These are phyloP conservation scores for Girardinichthys multiradiatus DNA, from an alignment of 2,113 vertebrate genomes.

Conservation along the genomic window DNA sequence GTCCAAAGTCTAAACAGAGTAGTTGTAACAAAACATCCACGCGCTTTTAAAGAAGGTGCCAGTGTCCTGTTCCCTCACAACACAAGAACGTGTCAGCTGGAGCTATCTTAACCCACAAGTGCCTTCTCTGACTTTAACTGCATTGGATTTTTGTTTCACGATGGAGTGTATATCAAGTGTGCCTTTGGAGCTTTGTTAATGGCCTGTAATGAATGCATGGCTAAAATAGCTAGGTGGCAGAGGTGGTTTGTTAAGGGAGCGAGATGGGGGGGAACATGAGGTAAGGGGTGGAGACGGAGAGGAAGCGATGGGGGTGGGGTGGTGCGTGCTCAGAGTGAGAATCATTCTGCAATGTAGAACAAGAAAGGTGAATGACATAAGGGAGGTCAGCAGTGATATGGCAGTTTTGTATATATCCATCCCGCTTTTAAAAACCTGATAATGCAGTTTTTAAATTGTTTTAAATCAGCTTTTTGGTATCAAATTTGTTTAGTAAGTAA, in stretches of 20 bases:
- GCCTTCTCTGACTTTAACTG: slow-evolving; percentile 50
- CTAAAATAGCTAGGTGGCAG: slow-evolving; percentile 61
- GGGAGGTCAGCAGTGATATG: slow-evolving; percentile 55
- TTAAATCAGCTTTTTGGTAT: not conserved
- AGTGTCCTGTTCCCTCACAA: slow-evolving; percentile 21
- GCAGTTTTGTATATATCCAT: slow-evolving; percentile 43
- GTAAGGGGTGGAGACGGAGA: slow-evolving; percentile 5
- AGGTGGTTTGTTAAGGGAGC: slow-evolving; percentile 46
- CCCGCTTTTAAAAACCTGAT: slow-evolving; percentile 49
- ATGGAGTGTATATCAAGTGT: slow-evolving; percentile 47
- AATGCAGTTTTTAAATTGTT: slow-evolving; percentile 3
- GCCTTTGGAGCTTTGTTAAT: slow-evolving; percentile 49
- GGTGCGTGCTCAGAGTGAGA: slow-evolving; percentile 58
- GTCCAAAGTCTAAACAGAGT: slow-evolving; percentile 35
- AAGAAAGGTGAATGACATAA: slow-evolving; percentile 54
- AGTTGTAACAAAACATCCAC: slow-evolving; percentile 25
- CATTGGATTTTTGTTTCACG: slow-evolving; percentile 57
- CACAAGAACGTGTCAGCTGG: slow-evolving; percentile 22
- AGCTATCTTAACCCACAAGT: slow-evolving; percentile 34
- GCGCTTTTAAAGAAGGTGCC: slow-evolving; percentile 13
- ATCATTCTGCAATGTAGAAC: slow-evolving; percentile 44
- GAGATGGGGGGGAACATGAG: not conserved
- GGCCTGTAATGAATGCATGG: slow-evolving; percentile 61
- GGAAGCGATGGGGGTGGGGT: not conserved
- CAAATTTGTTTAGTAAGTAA: not conserved